Evolutionary conservation across 1,140 invertebrate species (phyloP), one percentile per base, ranked within the genome.

Genomic region (Berghia stephanieae): DNA sequence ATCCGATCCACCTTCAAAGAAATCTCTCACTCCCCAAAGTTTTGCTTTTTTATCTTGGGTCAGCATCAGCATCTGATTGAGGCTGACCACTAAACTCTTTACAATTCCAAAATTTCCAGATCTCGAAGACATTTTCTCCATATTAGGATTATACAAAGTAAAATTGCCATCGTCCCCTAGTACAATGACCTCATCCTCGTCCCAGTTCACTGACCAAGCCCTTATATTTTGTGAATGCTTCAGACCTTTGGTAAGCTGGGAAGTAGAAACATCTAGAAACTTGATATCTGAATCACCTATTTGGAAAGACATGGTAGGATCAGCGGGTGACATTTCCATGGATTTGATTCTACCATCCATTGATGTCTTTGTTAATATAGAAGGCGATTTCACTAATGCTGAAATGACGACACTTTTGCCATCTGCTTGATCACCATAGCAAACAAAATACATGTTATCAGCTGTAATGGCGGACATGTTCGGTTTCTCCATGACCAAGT

Each of bases 151-250:
- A 67, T 80, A 86, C 27, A 84, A 13, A 36, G 42, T 71, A 16
- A 86, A 78, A 13, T 75, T 57, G 24, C 83, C 81, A n/a, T 75
- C 70, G 6, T 52, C 18, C 40, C 83, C 79, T 18, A 81, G 79
- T 44, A 84, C n/a, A 13, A 86, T 34, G 13, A 79, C 78, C 13
- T 77, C 31, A 42, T 78, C 52, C 36, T 82, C 49, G 38, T 80
- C 80, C 81, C 84, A 84, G 27, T 68, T 46, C 27, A 84, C 66
- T 31, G 70, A 67, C 46, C 82, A 71, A n/a, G 52, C 66, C 34
- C 72, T 49, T 18, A 79, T 55, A 8, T 66, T 40, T 10, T 24
- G 21, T 66, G 16, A 10, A 46, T 71, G 69, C 13, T 34, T 21
- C 40, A 71, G 36, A 34, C 40, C 27, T 31, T 31, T 43, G 13